These are phyloP conservation scores for Isichthys henryi DNA, from an alignment of 2,113 vertebrate genomes.

Conservation along the genomic window DNA sequence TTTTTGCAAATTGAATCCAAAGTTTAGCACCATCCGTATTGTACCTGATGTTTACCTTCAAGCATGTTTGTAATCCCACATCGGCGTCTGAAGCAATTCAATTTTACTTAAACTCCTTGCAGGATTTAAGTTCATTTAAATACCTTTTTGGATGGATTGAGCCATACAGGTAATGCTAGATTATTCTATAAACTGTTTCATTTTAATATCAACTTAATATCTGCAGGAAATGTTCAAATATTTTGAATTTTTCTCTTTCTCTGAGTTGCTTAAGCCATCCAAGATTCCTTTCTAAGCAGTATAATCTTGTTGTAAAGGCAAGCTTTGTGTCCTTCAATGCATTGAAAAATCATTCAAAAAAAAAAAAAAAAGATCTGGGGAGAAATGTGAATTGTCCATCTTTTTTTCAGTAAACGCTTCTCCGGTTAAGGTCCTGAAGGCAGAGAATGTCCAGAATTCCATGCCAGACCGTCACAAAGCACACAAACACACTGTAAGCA, in stretches of 20 bases:
- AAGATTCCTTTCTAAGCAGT: not conserved
- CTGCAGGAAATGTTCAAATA: conserved; percentile 23
- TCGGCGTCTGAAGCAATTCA: not conserved
- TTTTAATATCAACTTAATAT: conserved; percentile 23
- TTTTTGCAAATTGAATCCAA: not conserved
- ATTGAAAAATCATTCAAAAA: not conserved
- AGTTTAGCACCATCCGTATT: not conserved
- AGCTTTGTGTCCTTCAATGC: not conserved
- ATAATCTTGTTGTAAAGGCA: not conserved
- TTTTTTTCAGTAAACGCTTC: not conserved
- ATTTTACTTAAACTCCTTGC: not conserved
- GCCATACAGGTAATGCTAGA: conserved; percentile 9
- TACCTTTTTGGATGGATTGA: not conserved
- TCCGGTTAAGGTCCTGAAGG: not conserved
- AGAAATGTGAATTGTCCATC: not conserved
- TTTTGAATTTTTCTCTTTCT: conserved; percentile 28
- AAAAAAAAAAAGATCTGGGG: not conserved
- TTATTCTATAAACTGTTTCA: conserved; percentile 1
- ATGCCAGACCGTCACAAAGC: not conserved
- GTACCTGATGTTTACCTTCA: conserved; percentile 11
- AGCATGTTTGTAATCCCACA: conserved; percentile 11
- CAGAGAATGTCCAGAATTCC: not conserved
- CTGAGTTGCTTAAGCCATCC: not conserved
- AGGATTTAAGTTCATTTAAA: conserved; percentile 1
- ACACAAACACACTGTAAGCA: not conserved